Evolutionary conservation across 2,888 invertebrate genomes (phyloP).

Genomic region (Habrosyne pyritoides): DNA sequence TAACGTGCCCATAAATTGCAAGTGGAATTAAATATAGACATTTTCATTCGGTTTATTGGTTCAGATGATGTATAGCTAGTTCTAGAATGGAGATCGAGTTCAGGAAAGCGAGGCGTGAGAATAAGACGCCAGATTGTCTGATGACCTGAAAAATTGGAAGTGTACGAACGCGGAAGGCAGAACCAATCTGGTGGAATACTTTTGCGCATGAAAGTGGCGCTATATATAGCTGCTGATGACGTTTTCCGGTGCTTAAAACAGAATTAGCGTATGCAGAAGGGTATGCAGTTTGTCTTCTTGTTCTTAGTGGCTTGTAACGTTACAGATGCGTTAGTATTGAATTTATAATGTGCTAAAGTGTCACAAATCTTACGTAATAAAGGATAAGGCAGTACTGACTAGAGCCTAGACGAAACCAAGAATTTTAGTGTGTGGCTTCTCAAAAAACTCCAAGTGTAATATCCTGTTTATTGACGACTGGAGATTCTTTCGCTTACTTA

Average conservation of each 20-base stretch:
- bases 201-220: neutral
- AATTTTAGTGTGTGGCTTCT: too few relatives aligned
- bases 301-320: too few relatives aligned
- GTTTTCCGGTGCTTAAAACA: neutral
- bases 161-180: neutral
- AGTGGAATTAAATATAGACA: neutral
- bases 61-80: neutral
- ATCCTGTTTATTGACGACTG: too few relatives aligned
- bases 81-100: neutral
- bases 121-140: neutral
- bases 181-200: neutral
- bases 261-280: neutral
- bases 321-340: too few relatives aligned
- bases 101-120: neutral
- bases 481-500: too few relatives aligned
- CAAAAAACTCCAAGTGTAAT: too few relatives aligned
- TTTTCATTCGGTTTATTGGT: neutral
- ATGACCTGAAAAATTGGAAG: neutral
- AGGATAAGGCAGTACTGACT: too few relatives aligned
- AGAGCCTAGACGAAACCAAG: too few relatives aligned
- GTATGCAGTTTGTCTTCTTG: neutral
- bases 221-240: neutral
- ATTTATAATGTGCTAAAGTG: too few relatives aligned
- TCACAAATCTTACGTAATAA: too few relatives aligned
- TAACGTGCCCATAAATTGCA: neutral